phyloP scores from a whole-genome alignment of 2,113 vertebrate genomes.

The Ariopsis seemanni region DNA sequence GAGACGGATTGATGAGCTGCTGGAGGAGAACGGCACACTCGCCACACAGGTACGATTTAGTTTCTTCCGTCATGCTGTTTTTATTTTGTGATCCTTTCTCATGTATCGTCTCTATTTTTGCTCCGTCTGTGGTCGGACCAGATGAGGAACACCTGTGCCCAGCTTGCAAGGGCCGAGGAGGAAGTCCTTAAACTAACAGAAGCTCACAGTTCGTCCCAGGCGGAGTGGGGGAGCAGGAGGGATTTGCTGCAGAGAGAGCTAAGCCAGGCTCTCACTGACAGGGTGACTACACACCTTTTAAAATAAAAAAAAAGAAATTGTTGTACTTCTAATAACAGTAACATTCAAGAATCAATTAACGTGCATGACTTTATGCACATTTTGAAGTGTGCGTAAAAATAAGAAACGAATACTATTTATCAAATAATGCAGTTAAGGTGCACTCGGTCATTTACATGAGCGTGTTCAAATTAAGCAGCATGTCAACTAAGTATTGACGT shows the following conservation, averaged over 20 bases:
- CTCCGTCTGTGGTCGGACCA: conserved; percentile 39
- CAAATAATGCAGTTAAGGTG: neutral
- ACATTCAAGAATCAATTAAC: neutral
- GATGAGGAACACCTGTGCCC: conserved; percentile 75
- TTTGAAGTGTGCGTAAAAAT: neutral
- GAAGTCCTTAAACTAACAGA: conserved; percentile 72
- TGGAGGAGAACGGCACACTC: conserved; percentile 80
- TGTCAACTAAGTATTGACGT: neutral
- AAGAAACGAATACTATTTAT: neutral
- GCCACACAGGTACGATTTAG: conserved; percentile 73
- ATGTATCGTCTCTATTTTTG: neutral
- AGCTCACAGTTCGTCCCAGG: conserved; percentile 70
- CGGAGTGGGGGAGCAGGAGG: conserved; percentile 66
- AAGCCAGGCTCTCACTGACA: conserved; percentile 71
- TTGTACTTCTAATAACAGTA: neutral
- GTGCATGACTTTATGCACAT: neutral
- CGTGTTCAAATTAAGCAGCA: neutral
- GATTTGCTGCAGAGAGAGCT: conserved; percentile 75
- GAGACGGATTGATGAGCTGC: conserved; percentile 75
- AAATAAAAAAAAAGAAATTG: neutral
- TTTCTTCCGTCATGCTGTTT: neutral
- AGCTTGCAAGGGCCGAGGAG: conserved; percentile 73
- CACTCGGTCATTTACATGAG: neutral
- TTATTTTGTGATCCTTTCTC: neutral
- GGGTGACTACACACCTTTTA: conserved; percentile 72